phyloP scores from a whole-genome alignment of 1,140 invertebrate species.

The Whitmania pigra region DNA sequence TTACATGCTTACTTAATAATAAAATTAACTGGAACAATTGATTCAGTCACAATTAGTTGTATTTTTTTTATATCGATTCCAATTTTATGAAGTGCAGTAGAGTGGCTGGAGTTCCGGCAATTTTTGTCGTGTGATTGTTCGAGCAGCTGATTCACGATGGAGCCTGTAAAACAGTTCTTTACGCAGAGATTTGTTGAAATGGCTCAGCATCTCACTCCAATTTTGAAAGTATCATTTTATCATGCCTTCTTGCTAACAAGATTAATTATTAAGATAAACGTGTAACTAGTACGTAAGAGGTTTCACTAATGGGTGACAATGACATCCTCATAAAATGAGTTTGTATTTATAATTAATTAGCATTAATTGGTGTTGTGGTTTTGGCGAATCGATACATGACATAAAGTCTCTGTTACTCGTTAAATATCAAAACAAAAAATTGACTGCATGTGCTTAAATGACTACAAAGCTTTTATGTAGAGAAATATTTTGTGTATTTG shows the following conservation, averaged over 20 bases:
- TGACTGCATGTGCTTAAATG: too few relatives aligned
- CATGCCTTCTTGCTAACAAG: background rate
- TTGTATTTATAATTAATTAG: too few relatives aligned
- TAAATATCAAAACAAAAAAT: too few relatives aligned
- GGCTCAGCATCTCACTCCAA: constrained; percentile 10
- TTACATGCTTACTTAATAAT: background rate
- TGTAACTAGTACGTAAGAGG: too few relatives aligned
- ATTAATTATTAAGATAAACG: background rate
- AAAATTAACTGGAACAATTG: background rate
- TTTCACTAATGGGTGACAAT: too few relatives aligned
- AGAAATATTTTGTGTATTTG: too few relatives aligned
- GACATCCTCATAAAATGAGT: too few relatives aligned
- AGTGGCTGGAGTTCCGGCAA: background rate
- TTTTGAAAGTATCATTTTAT: background rate
- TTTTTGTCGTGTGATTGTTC: background rate
- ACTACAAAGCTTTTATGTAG: too few relatives aligned
- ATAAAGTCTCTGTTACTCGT: too few relatives aligned
- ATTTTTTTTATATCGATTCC: constrained; percentile 13
- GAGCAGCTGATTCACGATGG: background rate
- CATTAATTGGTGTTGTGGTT: too few relatives aligned
- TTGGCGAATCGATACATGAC: too few relatives aligned
- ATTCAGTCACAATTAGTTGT: constrained; percentile 12
- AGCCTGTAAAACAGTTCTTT: background rate
- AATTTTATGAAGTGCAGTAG: constrained; percentile 2
- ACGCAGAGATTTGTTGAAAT: background rate